These are phyloP conservation scores for Malthinus flaveolus DNA, from an alignment of 2,888 invertebrate genomes.

Conservation along the genomic window DNA sequence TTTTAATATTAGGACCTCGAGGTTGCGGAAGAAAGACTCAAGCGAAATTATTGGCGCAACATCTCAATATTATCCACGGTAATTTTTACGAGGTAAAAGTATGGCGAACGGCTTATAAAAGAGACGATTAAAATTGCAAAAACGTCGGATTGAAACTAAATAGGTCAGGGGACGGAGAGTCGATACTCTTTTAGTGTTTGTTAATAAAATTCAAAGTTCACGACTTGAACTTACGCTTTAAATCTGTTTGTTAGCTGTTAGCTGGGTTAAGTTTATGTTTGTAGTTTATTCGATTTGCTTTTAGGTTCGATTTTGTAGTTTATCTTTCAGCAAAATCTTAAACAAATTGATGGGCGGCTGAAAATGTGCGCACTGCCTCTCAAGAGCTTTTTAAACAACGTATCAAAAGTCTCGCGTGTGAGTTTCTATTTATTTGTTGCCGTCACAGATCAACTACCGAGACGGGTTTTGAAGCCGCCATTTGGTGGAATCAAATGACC, in stretches of 20 bases:
- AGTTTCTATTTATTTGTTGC: too few relatives aligned
- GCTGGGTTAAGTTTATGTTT: not conserved
- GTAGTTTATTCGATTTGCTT: not conserved
- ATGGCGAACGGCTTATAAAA: too few relatives aligned
- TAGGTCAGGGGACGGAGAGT: too few relatives aligned
- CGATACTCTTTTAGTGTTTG: not conserved
- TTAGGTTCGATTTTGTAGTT: not conserved
- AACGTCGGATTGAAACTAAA: not conserved
- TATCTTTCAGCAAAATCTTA: too few relatives aligned
- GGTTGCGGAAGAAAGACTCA: slow-evolving; percentile 63
- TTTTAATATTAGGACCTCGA: slow-evolving; percentile 62
- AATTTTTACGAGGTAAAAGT: slow-evolving; percentile 25
- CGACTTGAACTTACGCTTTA: not conserved
- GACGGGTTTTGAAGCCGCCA: too few relatives aligned
- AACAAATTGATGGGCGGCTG: too few relatives aligned
- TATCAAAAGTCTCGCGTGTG: too few relatives aligned
- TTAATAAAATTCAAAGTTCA: not conserved
- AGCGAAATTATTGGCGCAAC: slow-evolving; percentile 57
- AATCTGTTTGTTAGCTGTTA: not conserved
- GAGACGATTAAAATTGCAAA: too few relatives aligned
- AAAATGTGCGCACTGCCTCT: too few relatives aligned
- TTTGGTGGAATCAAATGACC: too few relatives aligned
- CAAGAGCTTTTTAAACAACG: too few relatives aligned
- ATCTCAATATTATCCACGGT: slow-evolving; percentile 61
- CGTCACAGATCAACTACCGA: too few relatives aligned